phyloP scores from a whole-genome alignment of 2,113 vertebrate species.

The Tringa solitaria region DNA sequence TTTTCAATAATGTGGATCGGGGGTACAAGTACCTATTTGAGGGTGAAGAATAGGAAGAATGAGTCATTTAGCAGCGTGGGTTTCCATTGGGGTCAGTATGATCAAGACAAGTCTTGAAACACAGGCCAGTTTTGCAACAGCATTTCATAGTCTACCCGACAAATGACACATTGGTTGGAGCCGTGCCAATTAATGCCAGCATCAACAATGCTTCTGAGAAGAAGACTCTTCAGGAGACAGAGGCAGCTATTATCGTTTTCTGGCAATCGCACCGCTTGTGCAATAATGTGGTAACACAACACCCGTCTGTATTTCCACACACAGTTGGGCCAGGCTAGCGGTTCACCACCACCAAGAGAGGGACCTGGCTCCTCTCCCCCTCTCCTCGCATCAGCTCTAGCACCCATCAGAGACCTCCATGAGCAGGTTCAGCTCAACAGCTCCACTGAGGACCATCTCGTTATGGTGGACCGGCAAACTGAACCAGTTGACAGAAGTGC shows the following conservation, averaged over 20 bases:
- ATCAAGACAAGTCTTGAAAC: neutral
- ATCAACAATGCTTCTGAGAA: neutral
- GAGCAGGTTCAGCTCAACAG: fast-evolving
- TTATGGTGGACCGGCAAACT: neutral
- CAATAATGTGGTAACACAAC: neutral
- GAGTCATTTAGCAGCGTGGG: neutral
- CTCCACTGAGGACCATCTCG: fast-evolving
- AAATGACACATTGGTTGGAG: neutral
- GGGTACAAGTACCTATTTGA: neutral
- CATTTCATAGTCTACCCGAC: neutral
- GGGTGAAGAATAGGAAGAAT: neutral
- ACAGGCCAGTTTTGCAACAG: neutral
- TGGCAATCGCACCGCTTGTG: fast-evolving
- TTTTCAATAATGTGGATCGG: neutral
- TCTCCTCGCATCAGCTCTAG: neutral
- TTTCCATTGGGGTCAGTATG: neutral
- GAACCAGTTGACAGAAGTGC: neutral
- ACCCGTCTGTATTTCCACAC: fast-evolving
- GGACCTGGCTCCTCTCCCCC: neutral
- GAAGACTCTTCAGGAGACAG: neutral
- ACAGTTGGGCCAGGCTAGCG: neutral
- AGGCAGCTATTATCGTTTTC: neutral
- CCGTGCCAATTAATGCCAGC: neutral
- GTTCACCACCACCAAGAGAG: neutral
- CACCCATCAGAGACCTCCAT: neutral